Conservation (phyloP, 2,888 invertebrate genomes). For the Drosophila quinaria region DNA sequence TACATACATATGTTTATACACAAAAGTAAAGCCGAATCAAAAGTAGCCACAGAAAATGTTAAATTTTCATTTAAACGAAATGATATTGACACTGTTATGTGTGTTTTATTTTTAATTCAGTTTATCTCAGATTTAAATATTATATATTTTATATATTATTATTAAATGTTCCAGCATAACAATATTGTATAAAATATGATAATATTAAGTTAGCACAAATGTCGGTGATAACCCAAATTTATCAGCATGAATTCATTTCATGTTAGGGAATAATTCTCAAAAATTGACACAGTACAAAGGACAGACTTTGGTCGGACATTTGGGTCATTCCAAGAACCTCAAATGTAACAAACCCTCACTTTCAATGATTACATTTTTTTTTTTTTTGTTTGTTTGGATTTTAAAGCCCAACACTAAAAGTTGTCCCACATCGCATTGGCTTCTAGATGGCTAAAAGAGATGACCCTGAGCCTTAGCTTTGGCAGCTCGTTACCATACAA, state of each 20-base stretch:
- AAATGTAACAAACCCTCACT: not conserved
- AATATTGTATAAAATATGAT: no score
- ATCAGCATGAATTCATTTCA: not conserved
- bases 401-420: not conserved
- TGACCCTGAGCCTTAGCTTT: conserved; percentile 6
- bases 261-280: not conserved
- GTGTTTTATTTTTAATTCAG: not conserved
- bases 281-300: not conserved
- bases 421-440: conserved; percentile 7
- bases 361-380: not conserved
- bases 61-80: conserved; percentile 13
- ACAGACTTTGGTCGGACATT: not conserved
- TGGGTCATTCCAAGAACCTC: not conserved
- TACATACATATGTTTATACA: conserved; percentile 1
- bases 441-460: not conserved
- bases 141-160: not conserved
- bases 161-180: not conserved
- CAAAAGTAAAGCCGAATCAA: not conserved
- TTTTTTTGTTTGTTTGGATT: not conserved
- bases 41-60: conserved; percentile 2
- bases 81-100: not conserved
- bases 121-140: not conserved
- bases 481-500: conserved; percentile 5
- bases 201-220: not conserved
- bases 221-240: not conserved